These are phyloP conservation scores for Pyrrhura leucotis DNA, from an alignment of 2,797 vertebrate genomes.

Conservation along the genomic window DNA sequence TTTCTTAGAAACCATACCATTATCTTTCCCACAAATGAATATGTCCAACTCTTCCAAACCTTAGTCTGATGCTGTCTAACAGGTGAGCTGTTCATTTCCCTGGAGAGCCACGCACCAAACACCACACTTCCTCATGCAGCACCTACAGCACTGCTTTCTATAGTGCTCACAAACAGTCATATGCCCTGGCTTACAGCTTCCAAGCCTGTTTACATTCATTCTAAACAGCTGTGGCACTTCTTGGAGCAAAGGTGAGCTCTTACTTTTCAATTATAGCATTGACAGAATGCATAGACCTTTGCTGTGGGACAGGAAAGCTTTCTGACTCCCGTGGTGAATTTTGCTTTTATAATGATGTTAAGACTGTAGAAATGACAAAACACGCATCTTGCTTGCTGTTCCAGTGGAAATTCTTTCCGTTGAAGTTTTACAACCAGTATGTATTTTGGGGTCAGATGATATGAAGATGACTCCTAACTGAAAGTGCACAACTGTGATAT, in stretches of 20 bases:
- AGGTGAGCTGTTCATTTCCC: not conserved
- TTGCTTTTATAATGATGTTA: not conserved
- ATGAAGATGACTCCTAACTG: not conserved
- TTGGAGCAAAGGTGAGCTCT: not conserved
- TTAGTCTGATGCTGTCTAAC: not conserved
- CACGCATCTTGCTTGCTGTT: not conserved
- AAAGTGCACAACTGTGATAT: not conserved
- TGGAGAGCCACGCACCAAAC: not conserved
- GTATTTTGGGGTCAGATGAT: not conserved
- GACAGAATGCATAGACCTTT: not conserved
- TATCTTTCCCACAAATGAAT: not conserved
- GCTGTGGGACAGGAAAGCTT: not conserved
- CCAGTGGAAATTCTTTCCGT: not conserved
- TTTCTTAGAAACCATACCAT: not conserved
- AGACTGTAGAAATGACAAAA: not conserved
- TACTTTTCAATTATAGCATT: not conserved
- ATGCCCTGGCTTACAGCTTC: not conserved
- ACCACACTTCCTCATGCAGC: fast-evolving
- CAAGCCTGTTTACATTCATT: not conserved
- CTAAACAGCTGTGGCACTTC: not conserved
- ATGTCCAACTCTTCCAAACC: not conserved
- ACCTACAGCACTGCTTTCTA: not conserved
- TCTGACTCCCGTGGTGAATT: not conserved
- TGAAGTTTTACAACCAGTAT: not conserved
- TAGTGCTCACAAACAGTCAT: not conserved